Evolutionary conservation across 2,797 vertebrate genomes (phyloP), one percentile per base, ranked within the genome.

Genomic region (Mus spretus): DNA sequence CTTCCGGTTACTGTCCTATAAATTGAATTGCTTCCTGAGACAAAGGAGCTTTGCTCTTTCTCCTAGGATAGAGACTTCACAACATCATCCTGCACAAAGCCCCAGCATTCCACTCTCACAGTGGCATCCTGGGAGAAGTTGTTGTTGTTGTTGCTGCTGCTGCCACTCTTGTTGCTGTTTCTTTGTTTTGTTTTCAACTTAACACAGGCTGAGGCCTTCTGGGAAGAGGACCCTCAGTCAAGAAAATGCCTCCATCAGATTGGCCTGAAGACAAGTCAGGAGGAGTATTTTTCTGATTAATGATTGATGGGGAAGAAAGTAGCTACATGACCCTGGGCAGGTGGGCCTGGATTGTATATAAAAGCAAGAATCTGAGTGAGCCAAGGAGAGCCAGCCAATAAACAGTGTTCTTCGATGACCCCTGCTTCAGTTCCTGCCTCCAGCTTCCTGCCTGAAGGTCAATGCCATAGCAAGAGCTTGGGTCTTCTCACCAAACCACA

Each of bases 11-110:
- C 7, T 79, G 74, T 47, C 3, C 70, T 75, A 28, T 34, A 57
- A 10, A 15, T 87, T 94, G 59, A 77, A 88, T 96, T 91, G 90
- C 77, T 97, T 96, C 89, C 40, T 67, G 81, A 92, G 93, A 61
- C 44, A 96, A 84, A 85, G 34, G 37, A 80, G 61, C n/a, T 86
- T 80, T 19, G 8, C 63, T 22, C 0, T 4, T 37, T 26, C 53
- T 44, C 85, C 28, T 15, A 14, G 10, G 17, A 24, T 67, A 53
- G 34, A 26, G 34, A 37, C 47, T 1, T 84, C 44, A 89, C 59
- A 47, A 13, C 50, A 81, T 82, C 59, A 34, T 63, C 28, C 37
- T 24, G 6, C 50, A 19, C 12, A 2, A 61, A 19, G 44, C 17
- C 37, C 70, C 70, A 37, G 70, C n/a, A 67, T 17, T n/a, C 14